Evolutionary conservation across 1,140 invertebrate genomes (phyloP).

Genomic region (Whitmania pigra): DNA sequence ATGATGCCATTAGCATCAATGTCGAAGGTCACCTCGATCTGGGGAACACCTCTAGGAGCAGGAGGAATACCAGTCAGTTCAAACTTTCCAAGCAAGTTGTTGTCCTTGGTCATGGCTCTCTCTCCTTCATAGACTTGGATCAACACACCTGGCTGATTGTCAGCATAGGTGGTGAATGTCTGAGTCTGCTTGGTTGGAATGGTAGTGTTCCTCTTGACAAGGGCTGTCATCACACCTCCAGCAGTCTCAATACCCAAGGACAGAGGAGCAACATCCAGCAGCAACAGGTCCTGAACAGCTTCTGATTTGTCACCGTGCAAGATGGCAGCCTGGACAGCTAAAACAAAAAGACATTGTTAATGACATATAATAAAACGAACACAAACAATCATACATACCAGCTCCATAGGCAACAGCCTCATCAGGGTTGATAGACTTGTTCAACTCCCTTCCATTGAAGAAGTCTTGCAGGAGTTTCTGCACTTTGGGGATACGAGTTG

Average conservation of each 20-base stretch:
- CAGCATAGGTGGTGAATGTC: conserved; percentile 88
- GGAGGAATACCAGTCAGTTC: conserved; percentile 84
- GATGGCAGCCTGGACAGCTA: conserved; percentile 49
- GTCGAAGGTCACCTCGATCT: conserved; percentile 56
- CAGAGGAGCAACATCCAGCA: conserved; percentile 25
- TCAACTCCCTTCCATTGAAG: conserved; percentile 41
- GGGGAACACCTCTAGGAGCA: conserved; percentile 81
- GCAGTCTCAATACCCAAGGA: conserved; percentile 34
- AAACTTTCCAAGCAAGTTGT: conserved; percentile 80
- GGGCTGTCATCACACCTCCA: conserved; percentile 88
- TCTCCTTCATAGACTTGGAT: conserved; percentile 50
- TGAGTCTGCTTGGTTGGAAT: conserved; percentile 91
- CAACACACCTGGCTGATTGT: conserved; percentile 74
- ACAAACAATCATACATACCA: not conserved
- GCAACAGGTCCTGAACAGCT: conserved; percentile 10
- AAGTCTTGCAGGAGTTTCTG: conserved; percentile 53
- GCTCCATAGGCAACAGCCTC: conserved; percentile 52
- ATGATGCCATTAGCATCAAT: conserved; percentile 51
- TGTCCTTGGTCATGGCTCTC: conserved; percentile 52
- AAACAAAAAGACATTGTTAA: conserved; percentile 27
- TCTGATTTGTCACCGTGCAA: conserved; percentile 19
- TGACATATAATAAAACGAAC: not conserved
- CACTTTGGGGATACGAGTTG: conserved; percentile 92
- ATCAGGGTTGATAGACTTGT: conserved; percentile 37
- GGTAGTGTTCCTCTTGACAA: conserved; percentile 89